These are phyloP conservation scores for Anolis carolinensis DNA, from an alignment of 2,113 vertebrate genomes.

Conservation along the genomic window DNA sequence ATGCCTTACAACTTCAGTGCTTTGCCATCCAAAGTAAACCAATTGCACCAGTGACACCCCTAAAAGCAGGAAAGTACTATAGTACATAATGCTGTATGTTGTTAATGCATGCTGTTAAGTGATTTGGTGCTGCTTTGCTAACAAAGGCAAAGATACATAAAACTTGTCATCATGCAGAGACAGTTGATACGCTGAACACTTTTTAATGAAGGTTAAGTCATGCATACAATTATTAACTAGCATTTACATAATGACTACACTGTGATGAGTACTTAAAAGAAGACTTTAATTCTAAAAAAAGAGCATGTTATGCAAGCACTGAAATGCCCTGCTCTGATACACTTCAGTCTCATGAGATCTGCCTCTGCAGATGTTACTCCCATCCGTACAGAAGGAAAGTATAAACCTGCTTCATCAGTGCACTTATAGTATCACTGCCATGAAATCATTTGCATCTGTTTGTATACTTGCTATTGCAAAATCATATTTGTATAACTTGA, in stretches of 20 bases:
- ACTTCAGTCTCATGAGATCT: slow-evolving; percentile 11
- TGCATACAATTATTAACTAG: not conserved
- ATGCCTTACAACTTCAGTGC: not conserved
- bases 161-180: not conserved
- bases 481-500: not conserved
- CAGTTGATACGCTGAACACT: not conserved
- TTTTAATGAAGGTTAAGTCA: slow-evolving; percentile 1
- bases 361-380: not conserved
- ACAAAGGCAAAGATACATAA: not conserved
- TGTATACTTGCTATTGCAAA: slow-evolving; percentile 7
- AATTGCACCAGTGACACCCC: too few species aligned
- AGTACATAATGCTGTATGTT: not conserved
- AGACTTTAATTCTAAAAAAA: not conserved
- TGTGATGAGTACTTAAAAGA: not conserved
- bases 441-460: not conserved
- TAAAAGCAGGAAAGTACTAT: not conserved
- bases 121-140: not conserved
- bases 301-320: not conserved
- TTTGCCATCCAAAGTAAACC: not conserved
- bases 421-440: not conserved
- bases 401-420: not conserved
- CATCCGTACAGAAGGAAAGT: not conserved
- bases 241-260: not conserved
- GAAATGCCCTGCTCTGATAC: not conserved
- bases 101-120: not conserved